phyloP scores from a whole-genome alignment of 2,797 vertebrate species.

The Zenarchopterus dispar region DNA sequence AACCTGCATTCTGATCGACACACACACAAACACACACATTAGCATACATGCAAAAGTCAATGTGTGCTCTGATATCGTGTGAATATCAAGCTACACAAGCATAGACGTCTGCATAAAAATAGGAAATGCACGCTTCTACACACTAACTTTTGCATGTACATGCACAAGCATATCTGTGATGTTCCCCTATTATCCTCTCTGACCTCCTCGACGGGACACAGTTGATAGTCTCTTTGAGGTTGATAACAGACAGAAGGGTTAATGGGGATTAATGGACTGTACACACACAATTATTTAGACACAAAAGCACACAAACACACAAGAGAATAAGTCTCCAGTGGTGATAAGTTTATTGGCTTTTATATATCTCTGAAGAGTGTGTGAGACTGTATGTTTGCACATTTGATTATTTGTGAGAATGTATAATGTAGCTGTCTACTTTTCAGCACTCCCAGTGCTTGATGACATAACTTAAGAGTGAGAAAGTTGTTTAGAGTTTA shows the following conservation, averaged over 20 bases:
- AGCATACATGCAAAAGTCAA: conserved; percentile 21
- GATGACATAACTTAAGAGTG: conserved; percentile 73
- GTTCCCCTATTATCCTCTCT: conserved; percentile 69
- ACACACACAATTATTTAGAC: conserved; percentile 31
- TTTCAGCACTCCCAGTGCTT: conserved; percentile 33
- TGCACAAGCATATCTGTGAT: conserved; percentile 49
- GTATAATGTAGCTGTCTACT: conserved; percentile 55
- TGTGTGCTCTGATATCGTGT: conserved; percentile 28
- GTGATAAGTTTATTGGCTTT: conserved; percentile 56
- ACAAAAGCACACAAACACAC: conserved; percentile 17
- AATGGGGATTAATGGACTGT: conserved; percentile 77
- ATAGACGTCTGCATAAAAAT: conserved; percentile 26
- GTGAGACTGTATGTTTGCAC: conserved; percentile 40
- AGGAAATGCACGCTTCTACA: conserved; percentile 28
- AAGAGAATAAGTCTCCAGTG: conserved; percentile 31
- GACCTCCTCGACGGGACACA: conserved; percentile 69
- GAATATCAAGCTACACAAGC: conserved; percentile 30
- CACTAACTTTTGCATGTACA: conserved; percentile 38
- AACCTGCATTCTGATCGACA: conserved; percentile 72
- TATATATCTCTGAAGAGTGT: conserved; percentile 35
- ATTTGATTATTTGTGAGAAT: conserved; percentile 54
- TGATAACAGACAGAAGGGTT: conserved; percentile 76
- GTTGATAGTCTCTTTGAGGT: conserved; percentile 64
- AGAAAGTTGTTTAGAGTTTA: conserved; percentile 64
- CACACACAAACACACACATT: conserved; percentile 21